Evolutionary conservation across 2,888 invertebrate genomes (phyloP), one percentile per base, ranked within the genome.

Genomic region (Polydrusus cervinus): DNA sequence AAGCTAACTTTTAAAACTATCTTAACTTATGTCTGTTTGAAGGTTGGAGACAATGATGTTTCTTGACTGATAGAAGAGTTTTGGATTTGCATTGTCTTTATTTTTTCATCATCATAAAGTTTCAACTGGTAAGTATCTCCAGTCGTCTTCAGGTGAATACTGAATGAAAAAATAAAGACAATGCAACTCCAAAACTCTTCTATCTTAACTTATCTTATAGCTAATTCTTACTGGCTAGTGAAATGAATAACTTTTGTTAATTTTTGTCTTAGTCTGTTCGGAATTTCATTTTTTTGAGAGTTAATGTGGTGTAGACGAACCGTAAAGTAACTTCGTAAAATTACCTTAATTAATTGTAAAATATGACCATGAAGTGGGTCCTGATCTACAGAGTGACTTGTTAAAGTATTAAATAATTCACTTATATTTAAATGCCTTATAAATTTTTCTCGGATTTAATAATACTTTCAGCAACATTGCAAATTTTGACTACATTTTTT

Each of bases 401-500:
- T 16, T 1, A 65, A 51, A 10, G 62, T 11, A 43, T 0, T 10
- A 70, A 61, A 70, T 70, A 61, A 13, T 13, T 18, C 7, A 14
- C 10, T 16, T 16, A 45, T 18, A 38, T 60, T 49, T 47, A 70
- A 25, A 16, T 25, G 3, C 5, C 9, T 14, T 20, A 62, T 20
- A 71, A 71, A 51, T 71, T 49, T 14, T 3, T 40, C 13, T 51
- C 51, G 14, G 40, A 14, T 53, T 66, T 64, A 5, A 71, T 14
- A 53, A 71, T 51, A 9, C 71, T 38, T 71, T 76, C 76, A 49
- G 74, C 76, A 14, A 60, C 62, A 9, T 45, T 61, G n/a, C 74
- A 76, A 53, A 76, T 66, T 61, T 71, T 69, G 14, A 76, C 71
- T 34, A 71, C 76, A 61, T 74, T 53, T 30, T 62, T 74, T 13